Percentiles rank a stretch among this genome's conserved stretches.
These are phyloP conservation scores for Epicauta chinensis DNA, from an alignment of 1,140 invertebrate species.

Conservation along the genomic window DNA sequence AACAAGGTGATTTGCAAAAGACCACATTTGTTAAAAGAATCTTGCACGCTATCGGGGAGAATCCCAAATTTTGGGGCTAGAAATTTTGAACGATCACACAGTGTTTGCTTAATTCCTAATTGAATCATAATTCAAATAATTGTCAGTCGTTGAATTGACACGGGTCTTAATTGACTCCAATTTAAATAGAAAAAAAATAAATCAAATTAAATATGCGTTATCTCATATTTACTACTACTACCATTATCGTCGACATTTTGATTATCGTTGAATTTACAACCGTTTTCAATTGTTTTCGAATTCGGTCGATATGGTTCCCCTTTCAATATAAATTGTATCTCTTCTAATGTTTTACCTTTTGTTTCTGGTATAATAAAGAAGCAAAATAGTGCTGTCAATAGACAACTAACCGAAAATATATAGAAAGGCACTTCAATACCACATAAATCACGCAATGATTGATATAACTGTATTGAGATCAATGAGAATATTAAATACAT, in stretches of 20 bases:
- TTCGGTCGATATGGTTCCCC: no score
- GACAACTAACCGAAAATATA: conserved; percentile 56
- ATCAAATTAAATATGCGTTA: neutral
- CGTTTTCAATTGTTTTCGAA: no score
- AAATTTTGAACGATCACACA: no score
- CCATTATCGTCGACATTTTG: neutral
- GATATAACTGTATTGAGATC: conserved; percentile 61
- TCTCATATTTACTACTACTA: neutral
- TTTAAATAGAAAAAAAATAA: neutral
- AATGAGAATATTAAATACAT: conserved; percentile 46
- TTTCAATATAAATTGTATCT: conserved; percentile 50
- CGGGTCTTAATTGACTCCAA: no score
- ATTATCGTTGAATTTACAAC: neutral
- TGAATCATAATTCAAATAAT: no score
- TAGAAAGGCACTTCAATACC: conserved; percentile 55
- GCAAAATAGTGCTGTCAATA: conserved; percentile 54
- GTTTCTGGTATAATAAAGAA: conserved; percentile 66
- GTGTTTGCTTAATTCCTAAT: no score
- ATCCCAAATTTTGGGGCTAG: no score
- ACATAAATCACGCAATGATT: conserved; percentile 43
- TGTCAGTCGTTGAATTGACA: no score
- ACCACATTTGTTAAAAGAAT: no score
- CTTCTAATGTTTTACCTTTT: conserved; percentile 65
- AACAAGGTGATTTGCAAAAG: no score
- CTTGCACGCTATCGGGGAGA: no score